These are phyloP conservation scores for Sebastes cheni DNA, from an alignment of 2,797 vertebrate species.

Conservation along the genomic window DNA sequence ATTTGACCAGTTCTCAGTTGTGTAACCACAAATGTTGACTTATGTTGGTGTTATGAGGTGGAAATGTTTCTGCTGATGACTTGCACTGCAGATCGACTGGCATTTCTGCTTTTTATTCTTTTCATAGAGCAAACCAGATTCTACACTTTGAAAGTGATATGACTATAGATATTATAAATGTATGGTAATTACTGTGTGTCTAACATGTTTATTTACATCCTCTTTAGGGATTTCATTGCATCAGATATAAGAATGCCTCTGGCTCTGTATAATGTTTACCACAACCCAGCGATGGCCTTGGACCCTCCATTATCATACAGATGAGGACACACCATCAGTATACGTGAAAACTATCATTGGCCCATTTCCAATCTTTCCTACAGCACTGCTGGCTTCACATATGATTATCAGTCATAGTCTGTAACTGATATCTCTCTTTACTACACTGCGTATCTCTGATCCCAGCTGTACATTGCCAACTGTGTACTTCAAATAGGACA, in stretches of 20 bases:
- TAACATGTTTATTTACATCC: neutral
- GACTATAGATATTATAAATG: neutral
- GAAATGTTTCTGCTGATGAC: neutral
- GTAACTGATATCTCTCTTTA: neutral
- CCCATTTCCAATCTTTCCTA: neutral
- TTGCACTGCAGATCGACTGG: neutral
- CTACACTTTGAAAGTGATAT: neutral
- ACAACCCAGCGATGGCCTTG: neutral
- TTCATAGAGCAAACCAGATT: neutral
- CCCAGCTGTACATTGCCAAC: no score
- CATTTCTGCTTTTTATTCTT: neutral
- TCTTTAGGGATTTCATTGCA: neutral
- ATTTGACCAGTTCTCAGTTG: neutral
- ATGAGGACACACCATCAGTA: neutral
- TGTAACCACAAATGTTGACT: neutral
- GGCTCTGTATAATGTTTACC: neutral
- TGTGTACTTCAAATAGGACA: no score
- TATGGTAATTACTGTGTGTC: neutral
- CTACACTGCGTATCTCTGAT: neutral
- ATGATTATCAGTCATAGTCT: neutral
- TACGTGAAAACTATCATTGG: neutral
- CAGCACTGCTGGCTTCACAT: neutral
- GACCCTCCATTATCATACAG: neutral
- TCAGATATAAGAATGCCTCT: neutral
- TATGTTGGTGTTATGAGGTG: neutral